Evolutionary conservation across 2,113 vertebrate species (phyloP).

Genomic region (Tautogolabrus adspersus): DNA sequence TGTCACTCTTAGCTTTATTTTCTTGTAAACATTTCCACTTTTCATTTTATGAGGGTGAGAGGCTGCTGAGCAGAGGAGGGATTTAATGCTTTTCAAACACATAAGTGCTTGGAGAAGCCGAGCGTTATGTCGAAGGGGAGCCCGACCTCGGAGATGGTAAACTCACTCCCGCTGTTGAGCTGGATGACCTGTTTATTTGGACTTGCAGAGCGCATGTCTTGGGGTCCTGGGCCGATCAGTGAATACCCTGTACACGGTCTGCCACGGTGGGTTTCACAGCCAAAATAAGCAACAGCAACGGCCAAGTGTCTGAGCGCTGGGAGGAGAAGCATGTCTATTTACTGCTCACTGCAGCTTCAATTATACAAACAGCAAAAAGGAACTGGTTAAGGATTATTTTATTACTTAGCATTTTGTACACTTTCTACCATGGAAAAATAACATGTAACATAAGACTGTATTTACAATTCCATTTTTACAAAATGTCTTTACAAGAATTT

Average conservation of each 20-base stretch:
- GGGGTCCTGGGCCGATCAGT: slow-evolving; percentile 62
- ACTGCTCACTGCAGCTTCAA: slow-evolving; percentile 51
- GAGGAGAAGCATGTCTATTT: slow-evolving; percentile 59
- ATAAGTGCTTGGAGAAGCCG: slow-evolving; percentile 46
- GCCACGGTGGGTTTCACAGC: slow-evolving; percentile 60
- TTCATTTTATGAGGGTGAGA: slow-evolving; percentile 43
- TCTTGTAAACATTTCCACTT: slow-evolving; percentile 62
- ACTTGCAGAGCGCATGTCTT: slow-evolving; percentile 62
- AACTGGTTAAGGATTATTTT: slow-evolving; percentile 86
- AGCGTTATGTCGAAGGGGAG: slow-evolving; percentile 40
- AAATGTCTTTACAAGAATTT: slow-evolving; percentile 89
- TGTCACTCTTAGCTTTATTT: slow-evolving; percentile 41
- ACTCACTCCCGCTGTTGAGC: slow-evolving; percentile 53
- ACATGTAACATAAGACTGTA: slow-evolving; percentile 88
- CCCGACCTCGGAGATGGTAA: slow-evolving; percentile 36
- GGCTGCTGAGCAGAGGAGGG: slow-evolving; percentile 48
- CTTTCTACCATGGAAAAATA: slow-evolving; percentile 89
- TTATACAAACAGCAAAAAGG: slow-evolving; percentile 61
- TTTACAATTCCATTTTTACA: slow-evolving; percentile 96
- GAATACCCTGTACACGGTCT: slow-evolving; percentile 57
- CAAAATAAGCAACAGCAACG: slow-evolving; percentile 76
- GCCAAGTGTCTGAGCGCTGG: slow-evolving; percentile 59
- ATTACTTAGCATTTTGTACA: slow-evolving; percentile 95
- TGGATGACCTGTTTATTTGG: slow-evolving; percentile 80
- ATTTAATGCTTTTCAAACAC: slow-evolving; percentile 56